phyloP scores from a whole-genome alignment of 1,140 invertebrate species.

The Rhyzopertha dominica region DNA sequence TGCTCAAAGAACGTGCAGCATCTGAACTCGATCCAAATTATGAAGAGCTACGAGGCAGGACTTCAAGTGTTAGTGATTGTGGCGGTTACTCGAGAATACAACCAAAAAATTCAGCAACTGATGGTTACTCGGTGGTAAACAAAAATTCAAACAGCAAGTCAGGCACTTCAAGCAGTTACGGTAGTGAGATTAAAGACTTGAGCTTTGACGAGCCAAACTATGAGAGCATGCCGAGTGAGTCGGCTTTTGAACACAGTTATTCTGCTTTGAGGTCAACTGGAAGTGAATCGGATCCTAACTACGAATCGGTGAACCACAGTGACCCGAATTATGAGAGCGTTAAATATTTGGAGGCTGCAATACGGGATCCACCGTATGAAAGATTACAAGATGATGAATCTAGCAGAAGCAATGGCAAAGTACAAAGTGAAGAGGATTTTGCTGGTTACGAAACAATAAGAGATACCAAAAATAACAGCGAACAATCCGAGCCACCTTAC shows the following conservation, averaged over 20 bases:
- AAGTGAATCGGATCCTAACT: constrained; percentile 56
- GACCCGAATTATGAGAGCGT: constrained; percentile 52
- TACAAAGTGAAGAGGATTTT: constrained; percentile 35
- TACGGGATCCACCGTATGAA: constrained; percentile 51
- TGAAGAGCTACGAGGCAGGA: constrained; percentile 56
- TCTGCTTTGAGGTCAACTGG: constrained; percentile 56
- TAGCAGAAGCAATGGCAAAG: constrained; percentile 46
- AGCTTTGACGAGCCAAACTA: constrained; percentile 54
- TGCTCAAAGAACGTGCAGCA: constrained; percentile 38
- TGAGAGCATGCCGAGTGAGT: constrained; percentile 62
- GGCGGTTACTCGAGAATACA: constrained; percentile 47
- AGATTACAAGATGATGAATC: constrained; percentile 45
- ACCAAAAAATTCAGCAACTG: constrained; percentile 35
- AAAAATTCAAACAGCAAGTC: constrained; percentile 43
- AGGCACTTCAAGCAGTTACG: constrained; percentile 13
- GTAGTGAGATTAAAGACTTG: constrained; percentile 16
- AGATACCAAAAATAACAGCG: constrained; percentile 19
- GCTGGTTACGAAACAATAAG: constrained; percentile 51
- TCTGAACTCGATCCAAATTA: constrained; percentile 66
- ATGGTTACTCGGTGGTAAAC: constrained; percentile 53
- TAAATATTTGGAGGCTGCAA: constrained; percentile 51
- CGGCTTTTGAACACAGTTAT: constrained; percentile 47
- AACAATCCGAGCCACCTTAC: constrained; percentile 48
- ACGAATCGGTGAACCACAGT: constrained; percentile 48
- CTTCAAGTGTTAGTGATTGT: constrained; percentile 34